Evolutionary conservation across 1,140 invertebrate species (phyloP).

Genomic region (Trichomalopsis sarcophagae): DNA sequence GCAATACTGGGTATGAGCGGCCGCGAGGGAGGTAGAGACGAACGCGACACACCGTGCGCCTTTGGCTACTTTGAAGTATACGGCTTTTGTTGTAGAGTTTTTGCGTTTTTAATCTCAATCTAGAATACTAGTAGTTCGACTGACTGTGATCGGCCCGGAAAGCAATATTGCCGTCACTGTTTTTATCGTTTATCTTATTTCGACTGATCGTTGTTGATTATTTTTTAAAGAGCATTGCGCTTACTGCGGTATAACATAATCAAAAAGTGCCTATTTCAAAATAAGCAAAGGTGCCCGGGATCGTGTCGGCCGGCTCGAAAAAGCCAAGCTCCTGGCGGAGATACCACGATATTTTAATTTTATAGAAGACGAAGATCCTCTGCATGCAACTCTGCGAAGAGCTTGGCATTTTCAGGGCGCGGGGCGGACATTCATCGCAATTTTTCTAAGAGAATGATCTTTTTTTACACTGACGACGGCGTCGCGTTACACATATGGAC

Average conservation of each 20-base stretch:
- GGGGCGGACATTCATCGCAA: not conserved
- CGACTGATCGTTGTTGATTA: constrained; percentile 21
- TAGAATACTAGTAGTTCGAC: not conserved
- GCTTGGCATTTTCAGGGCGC: constrained; percentile 14
- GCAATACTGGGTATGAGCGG: constrained; percentile 50
- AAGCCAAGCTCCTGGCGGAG: constrained; percentile 25
- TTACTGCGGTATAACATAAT: not conserved
- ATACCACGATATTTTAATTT: constrained; percentile 43
- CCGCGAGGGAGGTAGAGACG: not conserved
- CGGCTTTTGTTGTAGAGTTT: no score
- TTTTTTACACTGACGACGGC: not conserved
- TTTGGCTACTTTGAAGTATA: constrained; percentile 19
- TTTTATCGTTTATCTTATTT: not conserved
- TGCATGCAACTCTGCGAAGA: constrained; percentile 25
- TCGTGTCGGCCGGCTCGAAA: not conserved
- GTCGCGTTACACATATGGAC: not conserved
- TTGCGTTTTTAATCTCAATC: not conserved
- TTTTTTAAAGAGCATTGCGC: not conserved
- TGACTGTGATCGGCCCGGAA: not conserved
- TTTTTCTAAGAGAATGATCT: not conserved
- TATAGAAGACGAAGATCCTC: constrained; percentile 26
- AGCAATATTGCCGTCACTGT: not conserved
- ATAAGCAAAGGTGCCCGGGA: constrained; percentile 1
- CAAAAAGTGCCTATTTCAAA: constrained; percentile 28
- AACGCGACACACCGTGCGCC: not conserved